Evolutionary conservation across 2,113 vertebrate genomes (phyloP), one percentile per base, ranked within the genome.

Genomic region (Chamaetylas fuelleborni): DNA sequence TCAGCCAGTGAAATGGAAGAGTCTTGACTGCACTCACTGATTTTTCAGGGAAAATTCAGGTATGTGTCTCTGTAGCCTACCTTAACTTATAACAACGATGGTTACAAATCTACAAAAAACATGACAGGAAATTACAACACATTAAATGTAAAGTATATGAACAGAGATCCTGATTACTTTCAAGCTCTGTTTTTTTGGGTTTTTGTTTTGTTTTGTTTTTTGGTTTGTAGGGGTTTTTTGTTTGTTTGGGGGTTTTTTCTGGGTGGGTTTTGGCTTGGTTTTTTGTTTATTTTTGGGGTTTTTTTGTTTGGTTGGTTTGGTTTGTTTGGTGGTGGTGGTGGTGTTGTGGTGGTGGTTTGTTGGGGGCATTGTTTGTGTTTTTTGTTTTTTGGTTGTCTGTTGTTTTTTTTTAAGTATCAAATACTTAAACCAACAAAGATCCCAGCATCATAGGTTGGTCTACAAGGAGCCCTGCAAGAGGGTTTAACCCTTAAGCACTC

Each of bases 61-160:
- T 43, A 70, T 2, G 0, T 7, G 33, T 23, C 54, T 62, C 80
- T 73, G 31, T 58, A 81, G 61, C 50, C 40, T 86, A 36, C 66
- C 74, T 88, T 94, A 95, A 96, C 56, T 96, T 84, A 88, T 88
- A 97, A 93, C 33, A 54, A 83, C 66, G 53, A 96, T 91, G 94
- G 96, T 94, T 92, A 95, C 34, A 97, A 96, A 97, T 54, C 90
- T 95, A 93, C 79, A 88, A 86, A 94, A 65, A 87, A 70, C 29
- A 54, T 66, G 74, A 82, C 66, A 94, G 86, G 80, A 94, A 95
- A 95, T 92, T 74, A 96, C 65, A 84, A 78, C 36, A 81, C 48
- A 43, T 95, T 90, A 96, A 84, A 94, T 67, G 48, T 62, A 86
- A 95, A 92, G 72, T 79, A 92, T 65, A 84, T 60, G 71, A 93